phyloP scores from a whole-genome alignment of 2,888 invertebrate species.

The Plebejus anna region DNA sequence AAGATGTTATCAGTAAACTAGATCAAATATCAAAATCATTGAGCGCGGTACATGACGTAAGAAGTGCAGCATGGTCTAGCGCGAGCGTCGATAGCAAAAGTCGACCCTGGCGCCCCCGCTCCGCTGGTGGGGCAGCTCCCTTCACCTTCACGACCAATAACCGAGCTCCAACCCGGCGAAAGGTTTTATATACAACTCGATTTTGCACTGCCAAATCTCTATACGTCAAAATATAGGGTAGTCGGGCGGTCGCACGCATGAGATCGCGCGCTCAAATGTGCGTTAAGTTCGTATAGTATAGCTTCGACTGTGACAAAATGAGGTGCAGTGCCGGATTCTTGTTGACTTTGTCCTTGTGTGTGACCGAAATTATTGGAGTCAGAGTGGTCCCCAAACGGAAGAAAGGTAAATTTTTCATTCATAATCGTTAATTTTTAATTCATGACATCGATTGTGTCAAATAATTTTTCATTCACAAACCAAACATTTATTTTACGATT shows the following conservation, averaged over 20 bases:
- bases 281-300: constrained; percentile 52
- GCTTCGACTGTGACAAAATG: constrained; percentile 62
- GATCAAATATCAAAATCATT: constrained; percentile 2
- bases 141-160: constrained; percentile 70
- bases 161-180: constrained; percentile 78
- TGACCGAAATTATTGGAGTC: constrained; percentile 76
- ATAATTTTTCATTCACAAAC: not conserved
- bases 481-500: not conserved
- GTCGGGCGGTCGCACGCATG: constrained; percentile 69
- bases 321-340: constrained; percentile 77
- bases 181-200: constrained; percentile 83
- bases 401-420: constrained; percentile 68
- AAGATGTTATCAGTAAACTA: constrained; percentile 8
- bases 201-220: constrained; percentile 80
- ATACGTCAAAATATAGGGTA: constrained; percentile 83
- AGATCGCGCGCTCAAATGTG: constrained; percentile 51
- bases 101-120: constrained; percentile 74
- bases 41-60: constrained; percentile 12
- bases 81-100: constrained; percentile 67
- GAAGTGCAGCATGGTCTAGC: constrained; percentile 4
- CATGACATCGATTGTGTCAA: no score
- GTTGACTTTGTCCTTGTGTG: constrained; percentile 74
- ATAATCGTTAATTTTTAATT: not conserved
- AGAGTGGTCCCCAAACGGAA: constrained; percentile 78
- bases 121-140: constrained; percentile 65